phyloP scores from a whole-genome alignment of 53 echinoderm and acorn worm species.

The Apostichopus leukothele region DNA sequence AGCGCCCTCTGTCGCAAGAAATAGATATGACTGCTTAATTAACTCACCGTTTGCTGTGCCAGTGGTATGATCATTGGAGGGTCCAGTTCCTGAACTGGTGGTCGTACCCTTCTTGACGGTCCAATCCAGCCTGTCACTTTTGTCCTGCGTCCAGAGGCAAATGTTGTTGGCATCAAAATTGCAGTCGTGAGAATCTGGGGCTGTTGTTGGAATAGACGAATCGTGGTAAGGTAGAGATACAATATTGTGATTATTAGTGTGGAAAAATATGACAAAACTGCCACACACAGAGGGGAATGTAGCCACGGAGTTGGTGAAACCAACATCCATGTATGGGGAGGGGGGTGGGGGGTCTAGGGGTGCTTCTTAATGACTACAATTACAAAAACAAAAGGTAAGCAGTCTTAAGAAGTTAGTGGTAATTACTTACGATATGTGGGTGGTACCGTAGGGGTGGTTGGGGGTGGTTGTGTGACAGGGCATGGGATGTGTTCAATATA shows the following conservation, averaged over 20 bases:
- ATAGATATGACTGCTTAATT: background rate
- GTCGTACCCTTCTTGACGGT: constrained; percentile 57
- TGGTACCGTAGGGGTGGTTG: constrained; percentile 47
- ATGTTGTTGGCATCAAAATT: constrained; percentile 72
- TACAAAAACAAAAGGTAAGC: too few relatives aligned
- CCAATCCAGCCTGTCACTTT: constrained; percentile 49
- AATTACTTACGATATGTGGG: constrained; percentile 71
- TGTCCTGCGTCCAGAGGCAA: constrained; percentile 65
- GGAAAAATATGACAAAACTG: too few relatives aligned
- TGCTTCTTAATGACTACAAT: too few relatives aligned
- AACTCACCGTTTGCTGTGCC: constrained; percentile 53
- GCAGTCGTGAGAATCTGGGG: constrained; percentile 73
- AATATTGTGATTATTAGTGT: too few relatives aligned
- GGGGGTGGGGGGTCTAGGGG: too few relatives aligned
- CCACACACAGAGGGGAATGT: too few relatives aligned
- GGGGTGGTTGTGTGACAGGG: constrained; percentile 60
- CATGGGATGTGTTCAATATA: constrained; percentile 53
- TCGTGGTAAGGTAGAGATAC: too few relatives aligned
- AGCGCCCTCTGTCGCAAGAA: too few relatives aligned
- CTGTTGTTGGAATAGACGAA: constrained; percentile 29
- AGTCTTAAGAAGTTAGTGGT: too few relatives aligned
- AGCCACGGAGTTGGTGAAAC: too few relatives aligned
- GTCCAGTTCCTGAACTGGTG: constrained; percentile 56
- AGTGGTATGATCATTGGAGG: constrained; percentile 56
- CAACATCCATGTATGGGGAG: too few relatives aligned